These are phyloP conservation scores for Trialeurodes vaporariorum DNA, from an alignment of 1,140 invertebrate genomes.

Conservation along the genomic window DNA sequence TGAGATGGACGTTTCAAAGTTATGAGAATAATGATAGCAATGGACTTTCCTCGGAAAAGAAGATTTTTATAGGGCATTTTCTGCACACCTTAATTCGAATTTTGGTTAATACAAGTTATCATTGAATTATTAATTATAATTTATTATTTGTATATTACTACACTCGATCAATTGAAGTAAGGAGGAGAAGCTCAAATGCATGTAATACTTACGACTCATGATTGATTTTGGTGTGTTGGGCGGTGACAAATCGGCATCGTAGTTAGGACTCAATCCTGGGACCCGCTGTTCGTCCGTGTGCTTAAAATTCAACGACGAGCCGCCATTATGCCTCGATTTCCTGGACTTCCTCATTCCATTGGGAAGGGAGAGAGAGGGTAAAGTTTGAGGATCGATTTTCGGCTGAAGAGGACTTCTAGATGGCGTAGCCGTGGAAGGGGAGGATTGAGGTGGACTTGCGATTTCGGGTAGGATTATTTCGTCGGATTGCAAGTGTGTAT, in stretches of 20 bases:
- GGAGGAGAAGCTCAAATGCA: too few species aligned
- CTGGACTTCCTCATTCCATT: neutral
- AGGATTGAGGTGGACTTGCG: neutral
- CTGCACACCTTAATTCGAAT: too few species aligned
- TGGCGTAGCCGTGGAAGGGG: neutral
- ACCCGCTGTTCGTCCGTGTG: too few species aligned
- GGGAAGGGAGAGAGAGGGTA: neutral
- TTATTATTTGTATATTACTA: too few species aligned
- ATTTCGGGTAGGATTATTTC: slow-evolving; percentile 14
- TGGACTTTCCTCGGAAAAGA: too few species aligned
- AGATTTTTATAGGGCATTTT: too few species aligned
- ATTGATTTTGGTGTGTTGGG: neutral
- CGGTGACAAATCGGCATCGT: neutral
- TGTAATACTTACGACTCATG: neutral
- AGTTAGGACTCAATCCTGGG: too few species aligned
- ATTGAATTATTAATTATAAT: too few species aligned
- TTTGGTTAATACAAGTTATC: too few species aligned
- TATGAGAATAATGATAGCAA: too few species aligned
- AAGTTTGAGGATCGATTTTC: neutral
- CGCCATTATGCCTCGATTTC: neutral
- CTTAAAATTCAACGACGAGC: neutral
- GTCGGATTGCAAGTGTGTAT: neutral
- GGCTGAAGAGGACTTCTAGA: neutral
- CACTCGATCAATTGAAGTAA: too few species aligned
- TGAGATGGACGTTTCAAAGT: too few species aligned